phyloP scores from a whole-genome alignment of 2,797 vertebrate genomes.

The Enteromius paludinosus region DNA sequence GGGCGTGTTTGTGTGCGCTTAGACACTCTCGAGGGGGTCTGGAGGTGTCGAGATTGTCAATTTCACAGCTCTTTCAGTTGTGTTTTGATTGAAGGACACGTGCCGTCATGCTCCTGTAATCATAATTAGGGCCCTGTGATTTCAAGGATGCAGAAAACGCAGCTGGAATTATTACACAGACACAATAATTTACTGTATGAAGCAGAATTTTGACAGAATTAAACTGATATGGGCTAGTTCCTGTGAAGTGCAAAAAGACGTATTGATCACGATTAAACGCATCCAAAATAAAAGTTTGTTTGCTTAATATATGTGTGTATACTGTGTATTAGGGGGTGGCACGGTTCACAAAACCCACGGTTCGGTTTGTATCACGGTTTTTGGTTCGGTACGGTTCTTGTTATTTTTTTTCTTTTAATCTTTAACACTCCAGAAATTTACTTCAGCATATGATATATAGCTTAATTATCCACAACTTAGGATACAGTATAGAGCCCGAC shows the following conservation, averaged over 20 bases:
- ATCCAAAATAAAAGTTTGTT: not conserved
- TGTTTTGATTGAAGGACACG: not conserved
- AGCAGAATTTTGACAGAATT: not conserved
- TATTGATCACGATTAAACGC: too few species aligned
- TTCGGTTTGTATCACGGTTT: too few species aligned
- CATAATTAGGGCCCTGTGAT: not conserved
- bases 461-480: too few species aligned
- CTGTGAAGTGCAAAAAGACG: not conserved
- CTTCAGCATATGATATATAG: too few species aligned
- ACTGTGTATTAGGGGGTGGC: too few species aligned
- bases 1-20: not conserved
- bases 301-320: too few species aligned
- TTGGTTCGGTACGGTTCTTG: too few species aligned
- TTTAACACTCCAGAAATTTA: too few species aligned
- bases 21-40: not conserved
- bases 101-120: not conserved
- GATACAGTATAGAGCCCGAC: too few species aligned
- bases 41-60: slow-evolving; percentile 15
- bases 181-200: not conserved
- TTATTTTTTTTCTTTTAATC: too few species aligned
- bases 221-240: not conserved
- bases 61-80: slow-evolving; percentile 29
- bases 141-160: not conserved
- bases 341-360: too few species aligned
- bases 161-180: not conserved